phyloP scores from a whole-genome alignment of 2,888 invertebrate species.

The Acrocera orbiculus region DNA sequence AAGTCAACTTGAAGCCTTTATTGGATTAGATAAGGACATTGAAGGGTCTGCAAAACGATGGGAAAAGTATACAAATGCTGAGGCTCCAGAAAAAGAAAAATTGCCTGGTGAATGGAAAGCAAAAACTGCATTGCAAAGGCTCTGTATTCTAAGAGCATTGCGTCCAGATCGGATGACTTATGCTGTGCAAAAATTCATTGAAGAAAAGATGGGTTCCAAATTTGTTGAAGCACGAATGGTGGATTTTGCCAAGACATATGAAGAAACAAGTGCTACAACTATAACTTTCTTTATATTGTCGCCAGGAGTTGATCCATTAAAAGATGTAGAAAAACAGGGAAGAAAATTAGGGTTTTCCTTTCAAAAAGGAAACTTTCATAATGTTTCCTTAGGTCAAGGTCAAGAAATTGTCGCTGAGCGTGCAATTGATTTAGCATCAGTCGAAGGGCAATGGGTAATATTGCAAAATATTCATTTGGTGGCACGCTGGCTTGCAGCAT shows the following conservation, averaged over 20 bases:
- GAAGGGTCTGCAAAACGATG: constrained; percentile 82
- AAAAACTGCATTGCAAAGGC: constrained; percentile 62
- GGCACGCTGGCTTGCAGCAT: constrained; percentile 64
- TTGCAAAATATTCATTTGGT: constrained; percentile 87
- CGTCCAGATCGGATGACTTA: constrained; percentile 91
- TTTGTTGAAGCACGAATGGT: constrained; percentile 63
- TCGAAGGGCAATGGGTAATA: constrained; percentile 80
- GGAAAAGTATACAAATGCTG: constrained; percentile 83
- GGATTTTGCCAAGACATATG: constrained; percentile 69
- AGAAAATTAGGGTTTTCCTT: constrained; percentile 60
- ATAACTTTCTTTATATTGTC: constrained; percentile 90
- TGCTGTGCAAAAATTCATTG: constrained; percentile 61
- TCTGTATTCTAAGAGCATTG: constrained; percentile 84
- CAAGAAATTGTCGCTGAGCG: constrained; percentile 84
- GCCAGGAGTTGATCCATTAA: constrained; percentile 84
- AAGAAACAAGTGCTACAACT: constrained; percentile 67
- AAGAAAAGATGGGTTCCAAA: constrained; percentile 71
- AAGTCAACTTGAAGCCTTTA: constrained; percentile 57
- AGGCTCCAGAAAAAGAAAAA: constrained; percentile 83
- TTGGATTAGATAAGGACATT: constrained; percentile 75
- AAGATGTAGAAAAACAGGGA: constrained; percentile 79
- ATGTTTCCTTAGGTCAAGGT: constrained; percentile 85
- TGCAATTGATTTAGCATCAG: constrained; percentile 61
- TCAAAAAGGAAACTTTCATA: constrained; percentile 73
- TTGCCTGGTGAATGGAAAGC: constrained; percentile 93